These are phyloP conservation scores for Drosophila repleta DNA, from an alignment of 1,140 invertebrate species.

Conservation along the genomic window DNA sequence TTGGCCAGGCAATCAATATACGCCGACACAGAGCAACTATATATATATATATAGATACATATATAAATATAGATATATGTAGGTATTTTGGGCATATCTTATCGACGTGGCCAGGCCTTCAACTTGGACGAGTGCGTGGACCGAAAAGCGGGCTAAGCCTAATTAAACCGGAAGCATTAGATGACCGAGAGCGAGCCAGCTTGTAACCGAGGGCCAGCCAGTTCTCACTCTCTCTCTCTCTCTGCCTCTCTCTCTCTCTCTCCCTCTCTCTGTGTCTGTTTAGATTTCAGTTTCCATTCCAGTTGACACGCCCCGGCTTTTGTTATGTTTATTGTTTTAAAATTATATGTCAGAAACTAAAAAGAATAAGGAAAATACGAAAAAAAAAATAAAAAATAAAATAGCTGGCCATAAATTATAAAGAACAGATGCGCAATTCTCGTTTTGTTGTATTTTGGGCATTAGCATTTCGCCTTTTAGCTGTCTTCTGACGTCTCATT, in stretches of 20 bases:
- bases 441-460: constrained; percentile 21
- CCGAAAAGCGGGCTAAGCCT: constrained; percentile 45
- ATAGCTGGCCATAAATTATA: constrained; percentile 54
- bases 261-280: not conserved
- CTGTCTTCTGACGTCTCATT: constrained; percentile 11
- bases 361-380: constrained; percentile 18
- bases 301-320: constrained; percentile 56
- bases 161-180: constrained; percentile 78
- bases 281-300: constrained; percentile 34
- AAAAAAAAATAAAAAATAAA: constrained; percentile 25
- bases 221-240: constrained; percentile 3
- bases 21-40: constrained; percentile 14
- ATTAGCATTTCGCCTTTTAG: constrained; percentile 52
- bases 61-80: constrained; percentile 4
- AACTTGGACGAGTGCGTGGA: constrained; percentile 27
- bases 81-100: constrained; percentile 52
- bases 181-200: constrained; percentile 40
- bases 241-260: not conserved
- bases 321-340: constrained; percentile 62
- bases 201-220: constrained; percentile 45
- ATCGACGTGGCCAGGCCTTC: constrained; percentile 62
- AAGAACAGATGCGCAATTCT: constrained; percentile 50
- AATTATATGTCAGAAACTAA: constrained; percentile 47
- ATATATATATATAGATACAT: constrained; percentile 5
- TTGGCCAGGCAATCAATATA: constrained; percentile 48